Base-by-base conservation (phyloP, 1,140 invertebrate species). In the Tetranychus cinnabarinus region DNA sequence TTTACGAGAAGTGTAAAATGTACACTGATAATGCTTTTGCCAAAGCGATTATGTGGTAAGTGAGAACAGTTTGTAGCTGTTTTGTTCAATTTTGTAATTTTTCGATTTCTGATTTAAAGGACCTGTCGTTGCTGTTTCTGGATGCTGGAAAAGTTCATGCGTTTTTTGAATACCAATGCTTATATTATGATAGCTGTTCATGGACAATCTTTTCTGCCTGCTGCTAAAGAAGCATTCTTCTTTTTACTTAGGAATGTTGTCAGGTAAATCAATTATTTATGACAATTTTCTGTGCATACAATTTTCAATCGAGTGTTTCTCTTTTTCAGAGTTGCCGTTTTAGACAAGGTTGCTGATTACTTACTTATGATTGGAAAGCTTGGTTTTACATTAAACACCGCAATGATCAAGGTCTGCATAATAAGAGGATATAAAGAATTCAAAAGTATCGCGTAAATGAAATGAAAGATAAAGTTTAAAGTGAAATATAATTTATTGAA, bases 171-270 rank as follows among this genome's bases (percentile, higher is more conserved):
- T 62, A 68, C 68, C 64, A 95, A 97, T 72, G 92, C 92, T 0
- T 97, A 95, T 72, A 95, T 97, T 36, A 89, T 96, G 85, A 88
- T 87, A 70, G 89, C 92, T 2, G 82, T 96, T 48, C 86, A 95
- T 73, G 92, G 93, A 1, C 87, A 86, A 70, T 84, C 82, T 68
- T 96, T 97, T 73, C 95, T 86, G 69, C 70, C 72, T 1, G 90
- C 90, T 63, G 90, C 92, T 1, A 81, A 80, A 70, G 82, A 88
- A 70, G 85, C 90, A 1, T 93, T 97, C 69, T 81, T 80, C 65
- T 76, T 97, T 52, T 77, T 97, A 5, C 81, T 93, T 79, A 78
- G 88, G 64, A 97, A 97, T 74, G 79, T 87, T 55, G 67, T 77
- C n/a, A 70, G 75, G 73, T 76, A 67, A 56, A 23, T 23, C 23